Evolutionary conservation across 37 sponge, comb jelly and placozoan species (phyloP).

Genomic region (Petrosia ficiformis): DNA sequence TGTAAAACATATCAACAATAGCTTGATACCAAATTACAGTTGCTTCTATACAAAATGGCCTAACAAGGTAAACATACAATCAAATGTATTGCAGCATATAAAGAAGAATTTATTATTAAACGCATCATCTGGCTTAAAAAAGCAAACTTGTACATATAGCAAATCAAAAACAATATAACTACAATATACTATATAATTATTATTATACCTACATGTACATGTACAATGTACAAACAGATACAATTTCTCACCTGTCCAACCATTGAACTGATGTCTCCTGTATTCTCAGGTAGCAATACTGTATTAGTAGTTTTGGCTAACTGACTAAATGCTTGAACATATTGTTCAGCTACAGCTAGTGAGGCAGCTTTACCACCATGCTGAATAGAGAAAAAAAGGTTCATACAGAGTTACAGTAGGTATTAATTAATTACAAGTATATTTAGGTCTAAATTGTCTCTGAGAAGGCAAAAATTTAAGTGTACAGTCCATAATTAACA

Average conservation of each 20-base stretch:
- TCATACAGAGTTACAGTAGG: no score
- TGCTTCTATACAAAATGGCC: no score
- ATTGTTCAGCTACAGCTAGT: conserved; percentile 87
- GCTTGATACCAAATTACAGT: no score
- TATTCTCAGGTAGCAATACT: conserved; percentile 86
- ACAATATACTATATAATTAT: neutral
- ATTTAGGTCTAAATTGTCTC: neutral
- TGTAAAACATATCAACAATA: no score
- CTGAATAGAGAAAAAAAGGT: conserved; percentile 23
- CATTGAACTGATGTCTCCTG: conserved; percentile 91
- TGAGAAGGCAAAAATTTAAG: neutral
- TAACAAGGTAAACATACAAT: no score
- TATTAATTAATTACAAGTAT: neutral
- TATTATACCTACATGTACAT: no score
- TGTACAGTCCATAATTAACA: neutral
- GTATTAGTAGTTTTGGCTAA: conserved; percentile 92
- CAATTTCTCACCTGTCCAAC: conserved; percentile 83
- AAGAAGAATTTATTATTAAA: no score
- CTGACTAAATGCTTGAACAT: conserved; percentile 90
- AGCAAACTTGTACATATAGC: no score
- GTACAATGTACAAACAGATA: no score
- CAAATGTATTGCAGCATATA: no score
- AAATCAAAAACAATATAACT: no score
- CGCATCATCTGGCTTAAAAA: no score
- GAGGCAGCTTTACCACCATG: conserved; percentile 85